These are phyloP conservation scores for Listronotus oregonensis DNA, from an alignment of 1,140 invertebrate species.

Conservation along the genomic window DNA sequence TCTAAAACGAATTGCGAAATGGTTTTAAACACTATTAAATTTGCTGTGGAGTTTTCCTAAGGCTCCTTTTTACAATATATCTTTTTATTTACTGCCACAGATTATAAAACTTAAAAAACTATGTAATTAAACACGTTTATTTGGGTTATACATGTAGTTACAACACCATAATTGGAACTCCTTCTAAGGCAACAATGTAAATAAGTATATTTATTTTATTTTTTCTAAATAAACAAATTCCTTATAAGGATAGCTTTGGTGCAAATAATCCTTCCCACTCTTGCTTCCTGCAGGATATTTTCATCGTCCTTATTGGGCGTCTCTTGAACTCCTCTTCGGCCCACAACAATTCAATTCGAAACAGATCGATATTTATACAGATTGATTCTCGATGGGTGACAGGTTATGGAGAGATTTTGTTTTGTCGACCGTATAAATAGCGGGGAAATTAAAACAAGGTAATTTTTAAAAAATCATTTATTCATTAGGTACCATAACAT, in stretches of 20 bases:
- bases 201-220: not conserved
- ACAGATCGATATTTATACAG: slow-evolving; percentile 38
- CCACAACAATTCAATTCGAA: slow-evolving; percentile 36
- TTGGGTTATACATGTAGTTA: too few species aligned
- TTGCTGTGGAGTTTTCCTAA: too few species aligned
- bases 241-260: slow-evolving; percentile 15
- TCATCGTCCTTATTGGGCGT: slow-evolving; percentile 39
- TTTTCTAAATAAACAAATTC: not conserved
- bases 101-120: too few species aligned
- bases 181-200: not conserved
- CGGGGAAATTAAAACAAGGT: too few species aligned
- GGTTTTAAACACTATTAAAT: too few species aligned
- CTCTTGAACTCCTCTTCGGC: slow-evolving; percentile 30
- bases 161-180: too few species aligned
- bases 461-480: too few species aligned
- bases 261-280: slow-evolving; percentile 14
- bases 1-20: too few species aligned
- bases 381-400: slow-evolving; percentile 38
- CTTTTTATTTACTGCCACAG: too few species aligned
- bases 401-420: slow-evolving; percentile 16
- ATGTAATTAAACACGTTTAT: too few species aligned
- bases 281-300: slow-evolving; percentile 35
- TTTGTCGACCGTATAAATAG: not conserved
- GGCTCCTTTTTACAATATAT: too few species aligned
- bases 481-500: too few species aligned